phyloP scores from a whole-genome alignment of 2,888 invertebrate genomes.

The Rhynchonema sp. region DNA sequence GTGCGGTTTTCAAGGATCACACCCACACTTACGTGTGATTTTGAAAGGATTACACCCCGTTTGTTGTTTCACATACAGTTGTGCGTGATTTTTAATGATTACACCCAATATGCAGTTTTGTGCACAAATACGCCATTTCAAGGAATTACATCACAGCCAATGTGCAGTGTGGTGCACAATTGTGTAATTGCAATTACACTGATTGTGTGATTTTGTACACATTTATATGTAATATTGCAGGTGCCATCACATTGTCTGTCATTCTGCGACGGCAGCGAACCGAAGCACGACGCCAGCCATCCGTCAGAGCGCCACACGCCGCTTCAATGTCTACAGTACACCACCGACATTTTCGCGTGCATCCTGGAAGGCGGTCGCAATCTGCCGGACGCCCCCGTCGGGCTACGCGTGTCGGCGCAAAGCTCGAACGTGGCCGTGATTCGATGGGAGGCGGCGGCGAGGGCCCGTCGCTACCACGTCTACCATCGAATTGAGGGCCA shows the following conservation, averaged over 20 bases:
- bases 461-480: not conserved
- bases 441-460: not conserved
- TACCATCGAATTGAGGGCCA: not conserved
- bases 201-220: too few species aligned
- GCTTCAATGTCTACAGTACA: not conserved
- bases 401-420: not conserved
- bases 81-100: too few species aligned
- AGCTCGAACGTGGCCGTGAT: not conserved
- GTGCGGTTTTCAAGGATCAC: too few species aligned
- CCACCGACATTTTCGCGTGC: not conserved
- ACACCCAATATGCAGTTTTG: too few species aligned
- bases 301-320: not conserved
- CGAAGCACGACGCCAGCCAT: not conserved
- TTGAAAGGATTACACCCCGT: too few species aligned
- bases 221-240: too few species aligned
- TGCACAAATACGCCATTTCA: too few species aligned
- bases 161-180: too few species aligned
- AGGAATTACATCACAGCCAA: too few species aligned
- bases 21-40: too few species aligned
- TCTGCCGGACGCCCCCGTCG: not conserved
- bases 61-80: too few species aligned
- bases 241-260: not conserved
- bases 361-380: not conserved
- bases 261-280: not conserved
- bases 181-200: too few species aligned